phyloP scores from a whole-genome alignment of 2,113 vertebrate species.

The Istiophorus platypterus region DNA sequence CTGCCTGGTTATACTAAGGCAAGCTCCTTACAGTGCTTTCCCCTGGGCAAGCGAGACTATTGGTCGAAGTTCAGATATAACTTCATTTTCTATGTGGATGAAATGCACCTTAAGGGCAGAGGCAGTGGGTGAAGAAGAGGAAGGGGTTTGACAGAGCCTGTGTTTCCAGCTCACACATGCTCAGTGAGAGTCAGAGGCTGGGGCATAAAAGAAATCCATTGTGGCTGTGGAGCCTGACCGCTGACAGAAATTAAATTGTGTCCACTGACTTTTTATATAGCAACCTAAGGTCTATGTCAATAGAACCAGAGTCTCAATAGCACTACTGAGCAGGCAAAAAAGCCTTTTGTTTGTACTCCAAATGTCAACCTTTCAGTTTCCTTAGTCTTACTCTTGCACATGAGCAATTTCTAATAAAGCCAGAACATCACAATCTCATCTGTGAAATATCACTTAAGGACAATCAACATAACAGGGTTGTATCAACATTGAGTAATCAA shows the following conservation, averaged over 20 bases:
- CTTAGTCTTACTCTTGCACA: slow-evolving; percentile 30
- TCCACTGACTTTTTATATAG: slow-evolving; percentile 83
- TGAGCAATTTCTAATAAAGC: slow-evolving; percentile 44
- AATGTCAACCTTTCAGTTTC: slow-evolving; percentile 56
- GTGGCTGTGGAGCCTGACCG: slow-evolving; percentile 77
- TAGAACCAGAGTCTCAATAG: slow-evolving; percentile 66
- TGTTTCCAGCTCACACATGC: slow-evolving; percentile 72
- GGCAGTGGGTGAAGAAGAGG: slow-evolving; percentile 57
- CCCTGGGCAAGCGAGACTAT: slow-evolving; percentile 92
- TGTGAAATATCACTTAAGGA: slow-evolving; percentile 5
- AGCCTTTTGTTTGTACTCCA: slow-evolving; percentile 41
- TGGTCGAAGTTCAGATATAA: slow-evolving; percentile 93
- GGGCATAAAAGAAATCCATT: slow-evolving; percentile 83
- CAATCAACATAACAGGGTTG: background rate
- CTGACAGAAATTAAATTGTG: slow-evolving; percentile 87
- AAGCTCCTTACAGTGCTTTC: slow-evolving; percentile 84
- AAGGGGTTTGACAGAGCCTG: slow-evolving; percentile 55
- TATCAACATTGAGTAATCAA: background rate
- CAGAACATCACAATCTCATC: slow-evolving; percentile 2
- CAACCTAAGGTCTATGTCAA: slow-evolving; percentile 80
- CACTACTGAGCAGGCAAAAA: slow-evolving; percentile 54
- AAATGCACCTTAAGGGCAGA: slow-evolving; percentile 89
- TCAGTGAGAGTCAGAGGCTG: slow-evolving; percentile 71
- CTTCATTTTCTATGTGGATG: slow-evolving; percentile 95
- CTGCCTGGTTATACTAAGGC: slow-evolving; percentile 68